Percentiles rank a stretch among this genome's conserved stretches.
phyloP scores from a whole-genome alignment of 2,888 invertebrate species.

The Pyrrhosoma nymphula region DNA sequence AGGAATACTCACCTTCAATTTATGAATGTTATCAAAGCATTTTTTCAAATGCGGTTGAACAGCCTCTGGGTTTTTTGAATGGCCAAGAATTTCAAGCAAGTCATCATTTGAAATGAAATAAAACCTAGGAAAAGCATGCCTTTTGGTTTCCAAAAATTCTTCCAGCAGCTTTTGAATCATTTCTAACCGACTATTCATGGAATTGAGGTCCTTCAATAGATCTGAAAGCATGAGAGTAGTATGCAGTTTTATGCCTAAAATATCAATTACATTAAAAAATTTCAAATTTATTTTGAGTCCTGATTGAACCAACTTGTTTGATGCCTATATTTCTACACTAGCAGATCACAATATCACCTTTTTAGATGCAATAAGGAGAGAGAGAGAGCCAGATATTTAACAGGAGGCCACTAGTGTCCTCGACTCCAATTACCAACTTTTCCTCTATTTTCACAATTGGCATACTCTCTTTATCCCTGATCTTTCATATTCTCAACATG shows the following conservation, averaged over 20 bases:
- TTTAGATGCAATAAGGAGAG: too few relatives aligned
- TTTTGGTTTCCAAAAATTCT: constrained; percentile 91
- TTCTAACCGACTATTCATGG: constrained; percentile 88
- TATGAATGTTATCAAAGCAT: constrained; percentile 91
- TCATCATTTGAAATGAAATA: constrained; percentile 92
- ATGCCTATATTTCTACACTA: too few relatives aligned
- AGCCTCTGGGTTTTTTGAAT: constrained; percentile 89
- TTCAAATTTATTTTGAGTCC: too few relatives aligned
- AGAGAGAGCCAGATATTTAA: too few relatives aligned
- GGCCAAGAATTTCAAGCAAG: constrained; percentile 87
- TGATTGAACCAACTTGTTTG: too few relatives aligned
- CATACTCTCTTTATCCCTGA: too few relatives aligned
- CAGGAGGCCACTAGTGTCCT: too few relatives aligned
- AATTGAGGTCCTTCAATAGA: constrained; percentile 84
- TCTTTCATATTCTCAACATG: too few relatives aligned
- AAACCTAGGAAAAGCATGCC: constrained; percentile 92
- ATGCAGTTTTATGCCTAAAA: not conserved
- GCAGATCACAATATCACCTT: too few relatives aligned
- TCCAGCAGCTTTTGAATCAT: constrained; percentile 90
- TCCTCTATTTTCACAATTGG: too few relatives aligned
- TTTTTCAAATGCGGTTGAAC: constrained; percentile 94
- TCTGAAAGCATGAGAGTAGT: constrained; percentile 74
- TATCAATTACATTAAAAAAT: too few relatives aligned
- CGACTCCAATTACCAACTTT: too few relatives aligned
- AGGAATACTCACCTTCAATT: constrained; percentile 81